Evolutionary conservation across 2,797 vertebrate species (phyloP), one percentile per base, ranked within the genome.

Genomic region (Galaxias olidus): DNA sequence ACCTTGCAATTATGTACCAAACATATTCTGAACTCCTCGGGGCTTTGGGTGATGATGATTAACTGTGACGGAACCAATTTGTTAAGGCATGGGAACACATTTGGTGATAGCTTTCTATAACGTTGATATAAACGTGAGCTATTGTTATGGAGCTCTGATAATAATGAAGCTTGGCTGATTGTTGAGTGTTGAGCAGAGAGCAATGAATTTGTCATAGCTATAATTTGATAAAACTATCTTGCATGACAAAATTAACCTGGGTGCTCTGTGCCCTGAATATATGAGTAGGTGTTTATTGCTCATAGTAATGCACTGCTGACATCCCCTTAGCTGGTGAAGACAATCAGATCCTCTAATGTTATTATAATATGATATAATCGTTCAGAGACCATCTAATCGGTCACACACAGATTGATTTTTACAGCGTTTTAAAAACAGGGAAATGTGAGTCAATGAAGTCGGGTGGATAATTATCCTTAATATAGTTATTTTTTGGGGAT

Each of bases 281-380:
- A 63, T 43, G 30, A 66, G 20, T 11, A 41, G 54, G 61, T 87
- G 80, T 86, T 80, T 78, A 79, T 77, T 12, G 20, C 30, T 51
- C 30, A 30, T 17, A 5, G 4, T 8, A 52, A 51, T 42, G 11
- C 6, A 10, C 30, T 14, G 20, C 11, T 48, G 41, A 12, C 9
- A 44, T 18, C n/a, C n/a, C n/a, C n/a, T n/a, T n/a, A n/a, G 20
- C 11, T 9, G 19, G 20, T 41, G 14, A 41, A 43, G 43, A 42
- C 14, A 42, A 40, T 50, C 13, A 51, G 15, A 52, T 41, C 15
- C 42, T 40, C 30, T 57, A 40, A 43, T 42, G 9, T 9, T 17
- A 12, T 1, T 17, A 54, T n/a, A n/a, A n/a, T n/a, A n/a, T n/a
- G n/a, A n/a, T n/a, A n/a, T n/a, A n/a, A n/a, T n/a, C n/a, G n/a